phyloP scores from a whole-genome alignment of 92 coral and sea anemone genomes.

The Bergia sp. region DNA sequence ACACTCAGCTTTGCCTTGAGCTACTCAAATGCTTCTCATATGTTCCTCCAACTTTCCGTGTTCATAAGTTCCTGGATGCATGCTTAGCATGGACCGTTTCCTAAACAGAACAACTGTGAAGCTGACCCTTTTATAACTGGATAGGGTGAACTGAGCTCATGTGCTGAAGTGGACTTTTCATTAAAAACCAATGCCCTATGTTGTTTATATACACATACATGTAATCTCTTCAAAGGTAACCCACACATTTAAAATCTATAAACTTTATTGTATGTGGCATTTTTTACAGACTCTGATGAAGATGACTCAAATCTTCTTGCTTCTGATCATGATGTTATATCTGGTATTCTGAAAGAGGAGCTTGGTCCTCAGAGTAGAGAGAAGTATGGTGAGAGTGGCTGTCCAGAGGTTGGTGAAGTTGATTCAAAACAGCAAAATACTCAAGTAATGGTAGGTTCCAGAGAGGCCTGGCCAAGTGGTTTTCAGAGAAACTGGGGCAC shows the following conservation, averaged over 20 bases:
- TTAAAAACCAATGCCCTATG: not conserved
- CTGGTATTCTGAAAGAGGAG: constrained; percentile 86
- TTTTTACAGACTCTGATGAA: constrained; percentile 63
- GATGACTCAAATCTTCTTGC: constrained; percentile 92
- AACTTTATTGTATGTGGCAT: not conserved
- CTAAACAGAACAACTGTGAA: too few relatives aligned
- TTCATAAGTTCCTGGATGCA: too few relatives aligned
- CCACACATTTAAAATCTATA: too few relatives aligned
- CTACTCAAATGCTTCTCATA: too few relatives aligned
- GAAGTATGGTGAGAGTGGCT: constrained; percentile 7
- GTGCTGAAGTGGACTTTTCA: too few relatives aligned
- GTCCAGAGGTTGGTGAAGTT: not conserved
- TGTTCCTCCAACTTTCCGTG: too few relatives aligned
- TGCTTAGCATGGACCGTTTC: too few relatives aligned
- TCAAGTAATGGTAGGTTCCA: not conserved
- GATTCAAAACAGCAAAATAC: not conserved
- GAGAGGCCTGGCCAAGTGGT: not conserved
- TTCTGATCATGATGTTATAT: constrained; percentile 86
- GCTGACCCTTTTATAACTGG: too few relatives aligned
- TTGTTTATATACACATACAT: not conserved
- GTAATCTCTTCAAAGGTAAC: too few relatives aligned
- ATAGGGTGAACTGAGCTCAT: too few relatives aligned
- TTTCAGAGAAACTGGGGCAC: not conserved
- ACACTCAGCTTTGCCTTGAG: too few relatives aligned
- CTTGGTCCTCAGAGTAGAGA: constrained; percentile 74